phyloP scores from a whole-genome alignment of 2,797 vertebrate species.

The Hydrophis major region DNA sequence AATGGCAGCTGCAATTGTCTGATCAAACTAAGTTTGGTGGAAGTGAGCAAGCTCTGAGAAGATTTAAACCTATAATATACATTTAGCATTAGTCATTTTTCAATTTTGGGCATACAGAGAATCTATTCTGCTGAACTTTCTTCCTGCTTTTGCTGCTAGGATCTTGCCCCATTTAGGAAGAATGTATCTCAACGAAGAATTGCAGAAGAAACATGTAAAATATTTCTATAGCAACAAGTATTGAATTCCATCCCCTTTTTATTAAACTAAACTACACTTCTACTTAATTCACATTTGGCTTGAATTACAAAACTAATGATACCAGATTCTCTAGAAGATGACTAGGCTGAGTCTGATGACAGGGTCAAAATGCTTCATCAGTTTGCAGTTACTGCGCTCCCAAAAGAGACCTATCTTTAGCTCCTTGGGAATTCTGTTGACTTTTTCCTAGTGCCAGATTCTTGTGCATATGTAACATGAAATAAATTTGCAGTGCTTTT shows the following conservation, averaged over 20 bases:
- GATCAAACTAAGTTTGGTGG: neutral
- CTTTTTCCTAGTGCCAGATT: neutral
- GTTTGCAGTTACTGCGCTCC: neutral
- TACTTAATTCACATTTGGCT: neutral
- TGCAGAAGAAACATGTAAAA: neutral
- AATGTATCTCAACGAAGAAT: neutral
- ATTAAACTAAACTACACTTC: neutral
- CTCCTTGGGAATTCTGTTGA: neutral
- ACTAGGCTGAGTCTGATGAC: neutral
- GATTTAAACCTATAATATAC: too few species aligned
- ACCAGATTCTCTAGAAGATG: neutral
- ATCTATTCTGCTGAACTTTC: neutral
- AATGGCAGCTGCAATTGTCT: neutral
- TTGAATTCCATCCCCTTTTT: neutral
- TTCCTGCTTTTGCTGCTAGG: neutral
- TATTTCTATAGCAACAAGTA: neutral
- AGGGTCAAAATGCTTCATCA: neutral
- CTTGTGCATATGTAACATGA: neutral
- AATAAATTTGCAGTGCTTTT: neutral
- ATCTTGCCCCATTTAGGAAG: neutral
- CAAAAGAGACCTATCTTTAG: neutral
- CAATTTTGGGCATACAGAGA: neutral
- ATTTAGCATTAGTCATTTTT: neutral
- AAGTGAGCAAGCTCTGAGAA: neutral
- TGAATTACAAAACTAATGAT: constrained; percentile 18